Conservation (phyloP, 2,113 vertebrate species). For the Gymnogyps californianus region DNA sequence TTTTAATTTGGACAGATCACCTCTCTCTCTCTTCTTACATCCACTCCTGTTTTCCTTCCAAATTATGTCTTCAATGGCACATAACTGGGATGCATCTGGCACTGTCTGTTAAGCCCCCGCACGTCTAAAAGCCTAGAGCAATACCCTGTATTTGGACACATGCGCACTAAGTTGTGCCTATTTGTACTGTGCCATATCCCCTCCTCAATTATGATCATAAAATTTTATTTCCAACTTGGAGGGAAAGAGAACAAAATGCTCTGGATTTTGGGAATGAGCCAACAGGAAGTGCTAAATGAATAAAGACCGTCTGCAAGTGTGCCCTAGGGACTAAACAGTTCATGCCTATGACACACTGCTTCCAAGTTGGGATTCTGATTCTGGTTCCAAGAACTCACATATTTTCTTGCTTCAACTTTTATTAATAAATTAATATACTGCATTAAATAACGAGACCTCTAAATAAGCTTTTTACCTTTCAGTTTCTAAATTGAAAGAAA, state of each 20-base stretch:
- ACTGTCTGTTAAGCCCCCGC: neutral
- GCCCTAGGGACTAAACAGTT: neutral
- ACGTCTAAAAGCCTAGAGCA: neutral
- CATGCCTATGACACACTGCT: neutral
- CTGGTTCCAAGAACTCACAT: neutral
- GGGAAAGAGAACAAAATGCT: neutral
- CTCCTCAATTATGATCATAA: neutral
- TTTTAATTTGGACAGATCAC: neutral
- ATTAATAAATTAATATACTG: neutral
- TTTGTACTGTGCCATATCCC: neutral
- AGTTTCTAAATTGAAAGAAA: neutral
- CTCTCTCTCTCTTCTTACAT: neutral
- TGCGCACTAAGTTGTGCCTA: neutral
- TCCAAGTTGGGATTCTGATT: neutral
- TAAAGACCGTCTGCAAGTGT: neutral
- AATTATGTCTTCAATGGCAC: neutral
- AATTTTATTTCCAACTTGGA: neutral
- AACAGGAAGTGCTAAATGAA: neutral
- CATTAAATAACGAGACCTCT: neutral
- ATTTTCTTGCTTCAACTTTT: neutral
- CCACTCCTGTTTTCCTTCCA: neutral
- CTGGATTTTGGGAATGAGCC: neutral
- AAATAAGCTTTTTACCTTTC: neutral
- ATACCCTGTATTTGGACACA: neutral
- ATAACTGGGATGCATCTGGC: neutral